These are phyloP conservation scores for Drymodes brunneopygia DNA, from an alignment of 2,113 vertebrate species.

Conservation along the genomic window DNA sequence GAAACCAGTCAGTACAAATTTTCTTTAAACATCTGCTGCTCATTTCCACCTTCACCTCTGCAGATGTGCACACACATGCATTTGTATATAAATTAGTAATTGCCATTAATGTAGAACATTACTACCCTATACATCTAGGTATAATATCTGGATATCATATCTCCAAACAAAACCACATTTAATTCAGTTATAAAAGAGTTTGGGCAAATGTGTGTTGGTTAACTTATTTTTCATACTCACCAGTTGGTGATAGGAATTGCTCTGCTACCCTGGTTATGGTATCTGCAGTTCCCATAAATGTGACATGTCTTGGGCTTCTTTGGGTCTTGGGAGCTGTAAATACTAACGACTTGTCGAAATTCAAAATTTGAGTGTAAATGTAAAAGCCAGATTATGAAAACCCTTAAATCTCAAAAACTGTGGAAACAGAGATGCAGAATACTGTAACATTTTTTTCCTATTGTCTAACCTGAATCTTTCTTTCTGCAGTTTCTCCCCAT, in stretches of 20 bases:
- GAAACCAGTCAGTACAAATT: background rate
- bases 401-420: background rate
- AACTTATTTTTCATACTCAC: background rate
- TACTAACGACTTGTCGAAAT: background rate
- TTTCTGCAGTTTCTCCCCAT: background rate
- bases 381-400: background rate
- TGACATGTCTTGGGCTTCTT: background rate
- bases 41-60: background rate
- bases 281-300: background rate
- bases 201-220: background rate
- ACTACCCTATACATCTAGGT: background rate
- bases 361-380: background rate
- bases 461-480: background rate
- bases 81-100: background rate
- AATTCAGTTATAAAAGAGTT: background rate
- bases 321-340: background rate
- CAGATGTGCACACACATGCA: rapidly evolving
- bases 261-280: background rate
- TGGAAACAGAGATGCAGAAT: background rate
- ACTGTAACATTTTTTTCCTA: background rate
- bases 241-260: background rate
- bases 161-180: background rate
- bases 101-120: background rate
- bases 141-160: background rate
- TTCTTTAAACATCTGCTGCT: background rate